Conservation (phyloP, 2,888 invertebrate species). For the Torymus tubicola region DNA sequence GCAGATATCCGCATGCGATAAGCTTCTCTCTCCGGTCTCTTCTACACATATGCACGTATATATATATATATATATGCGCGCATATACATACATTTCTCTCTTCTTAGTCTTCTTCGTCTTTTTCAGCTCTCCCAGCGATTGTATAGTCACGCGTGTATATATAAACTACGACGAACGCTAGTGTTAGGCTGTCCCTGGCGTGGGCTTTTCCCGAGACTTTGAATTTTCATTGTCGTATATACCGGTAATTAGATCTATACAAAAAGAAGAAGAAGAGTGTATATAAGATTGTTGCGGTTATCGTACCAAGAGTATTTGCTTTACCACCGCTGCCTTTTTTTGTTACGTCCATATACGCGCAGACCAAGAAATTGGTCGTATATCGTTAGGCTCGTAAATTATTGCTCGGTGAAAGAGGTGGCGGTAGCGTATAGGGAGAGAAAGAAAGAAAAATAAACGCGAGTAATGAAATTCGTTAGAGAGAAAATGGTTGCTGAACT, state of each 20-base stretch:
- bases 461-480: not conserved
- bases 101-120: too few species aligned
- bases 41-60: too few species aligned
- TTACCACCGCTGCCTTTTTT: not conserved
- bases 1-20: too few species aligned
- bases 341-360: not conserved
- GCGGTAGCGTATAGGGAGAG: too few species aligned
- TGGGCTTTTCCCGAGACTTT: not conserved
- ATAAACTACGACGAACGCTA: too few species aligned
- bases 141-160: too few species aligned
- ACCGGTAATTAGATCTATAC: not conserved
- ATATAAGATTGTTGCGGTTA: not conserved
- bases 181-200: not conserved
- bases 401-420: too few species aligned
- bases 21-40: too few species aligned
- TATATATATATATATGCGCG: too few species aligned
- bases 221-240: constrained; percentile 18
- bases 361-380: constrained; percentile 25
- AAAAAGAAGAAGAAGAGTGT: not conserved
- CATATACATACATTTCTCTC: too few species aligned
- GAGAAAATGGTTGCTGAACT: too few species aligned
- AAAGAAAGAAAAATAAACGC: not conserved
- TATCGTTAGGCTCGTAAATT: not conserved
- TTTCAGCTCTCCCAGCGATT: too few species aligned
- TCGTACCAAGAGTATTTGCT: not conserved